Conservation (phyloP, 2,797 vertebrate species). For the Vespertilio murinus region DNA sequence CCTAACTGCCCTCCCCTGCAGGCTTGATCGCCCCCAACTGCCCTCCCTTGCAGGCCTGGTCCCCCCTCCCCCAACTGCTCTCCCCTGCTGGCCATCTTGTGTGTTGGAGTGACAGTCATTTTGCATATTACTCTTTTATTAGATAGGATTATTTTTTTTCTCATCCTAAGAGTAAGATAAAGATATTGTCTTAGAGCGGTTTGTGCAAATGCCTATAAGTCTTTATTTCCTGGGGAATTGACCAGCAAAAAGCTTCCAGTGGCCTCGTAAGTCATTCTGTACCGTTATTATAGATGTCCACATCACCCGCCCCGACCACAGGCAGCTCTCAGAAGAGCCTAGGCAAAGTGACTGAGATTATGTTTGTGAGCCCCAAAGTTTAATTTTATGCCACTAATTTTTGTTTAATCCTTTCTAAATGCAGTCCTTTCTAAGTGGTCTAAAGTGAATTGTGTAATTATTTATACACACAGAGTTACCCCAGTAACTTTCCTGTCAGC, state of each 20-base stretch:
- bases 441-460: constrained; percentile 1
- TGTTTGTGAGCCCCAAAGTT: not conserved
- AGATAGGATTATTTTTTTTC: not conserved
- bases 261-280: constrained; percentile 1
- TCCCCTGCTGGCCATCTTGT: too few species aligned
- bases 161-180: constrained; percentile 11
- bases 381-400: constrained; percentile 13
- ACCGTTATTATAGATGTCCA: not conserved
- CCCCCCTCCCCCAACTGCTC: too few species aligned
- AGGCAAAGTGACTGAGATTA: not conserved
- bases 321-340: not conserved
- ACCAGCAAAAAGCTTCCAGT: not conserved
- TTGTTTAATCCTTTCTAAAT: not conserved
- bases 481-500: constrained; percentile 1
- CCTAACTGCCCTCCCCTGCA: too few species aligned
- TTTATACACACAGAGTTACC: not conserved
- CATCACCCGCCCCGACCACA: not conserved
- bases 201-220: not conserved
- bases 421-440: not conserved
- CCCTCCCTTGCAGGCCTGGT: too few species aligned
- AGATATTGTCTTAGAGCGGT: not conserved
- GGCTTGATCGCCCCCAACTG: too few species aligned
- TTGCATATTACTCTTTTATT: too few species aligned
- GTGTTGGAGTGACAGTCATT: too few species aligned
- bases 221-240: constrained; percentile 13